Conservation (phyloP, 2,888 invertebrate species). For the Fissipunctia ypsillon region DNA sequence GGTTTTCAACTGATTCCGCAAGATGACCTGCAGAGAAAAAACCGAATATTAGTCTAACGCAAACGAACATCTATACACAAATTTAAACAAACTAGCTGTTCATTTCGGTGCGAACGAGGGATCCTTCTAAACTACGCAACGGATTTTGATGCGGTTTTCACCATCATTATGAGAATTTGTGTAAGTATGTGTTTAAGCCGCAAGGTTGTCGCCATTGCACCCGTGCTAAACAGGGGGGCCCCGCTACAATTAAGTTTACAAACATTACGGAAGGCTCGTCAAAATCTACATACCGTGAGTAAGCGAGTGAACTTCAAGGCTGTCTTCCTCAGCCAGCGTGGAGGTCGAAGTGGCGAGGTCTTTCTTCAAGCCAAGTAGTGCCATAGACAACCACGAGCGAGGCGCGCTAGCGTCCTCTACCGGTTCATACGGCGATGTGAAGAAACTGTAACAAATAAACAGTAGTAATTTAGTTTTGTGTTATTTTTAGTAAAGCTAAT, state of each 20-base stretch:
- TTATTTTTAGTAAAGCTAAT: background rate
- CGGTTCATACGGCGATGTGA: constrained; percentile 88
- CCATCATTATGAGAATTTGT: background rate
- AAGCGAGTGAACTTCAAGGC: constrained; percentile 75
- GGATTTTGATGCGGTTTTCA: background rate
- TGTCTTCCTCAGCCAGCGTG: constrained; percentile 91
- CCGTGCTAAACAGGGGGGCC: background rate
- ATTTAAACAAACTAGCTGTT: background rate
- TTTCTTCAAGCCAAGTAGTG: constrained; percentile 92
- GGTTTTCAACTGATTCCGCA: constrained; percentile 86
- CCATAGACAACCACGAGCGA: constrained; percentile 92
- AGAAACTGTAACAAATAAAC: constrained; percentile 79
- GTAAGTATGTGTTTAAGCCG: background rate
- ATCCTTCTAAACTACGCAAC: background rate
- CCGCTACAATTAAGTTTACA: background rate
- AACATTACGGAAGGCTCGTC: background rate
- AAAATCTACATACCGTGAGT: constrained; percentile 76
- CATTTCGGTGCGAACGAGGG: background rate
- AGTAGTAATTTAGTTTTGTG: background rate
- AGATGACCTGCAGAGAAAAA: constrained; percentile 74
- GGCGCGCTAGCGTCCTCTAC: constrained; percentile 75
- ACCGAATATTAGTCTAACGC: background rate
- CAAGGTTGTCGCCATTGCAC: no score
- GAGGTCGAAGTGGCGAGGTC: constrained; percentile 91
- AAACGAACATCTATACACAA: background rate